These are phyloP conservation scores for Turnix velox DNA, from an alignment of 2,113 vertebrate genomes.

Conservation along the genomic window DNA sequence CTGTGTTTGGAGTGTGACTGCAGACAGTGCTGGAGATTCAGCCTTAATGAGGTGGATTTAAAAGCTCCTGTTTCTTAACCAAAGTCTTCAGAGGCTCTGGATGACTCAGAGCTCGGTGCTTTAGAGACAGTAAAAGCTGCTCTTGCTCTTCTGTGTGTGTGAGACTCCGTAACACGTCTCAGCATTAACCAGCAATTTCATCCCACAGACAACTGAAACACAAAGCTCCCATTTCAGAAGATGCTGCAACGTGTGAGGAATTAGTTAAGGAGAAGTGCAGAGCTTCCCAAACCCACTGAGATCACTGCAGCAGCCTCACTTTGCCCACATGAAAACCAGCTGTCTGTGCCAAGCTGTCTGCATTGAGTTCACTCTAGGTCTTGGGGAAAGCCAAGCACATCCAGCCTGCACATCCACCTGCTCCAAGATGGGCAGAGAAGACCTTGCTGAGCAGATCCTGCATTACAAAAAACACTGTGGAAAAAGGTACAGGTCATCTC, in stretches of 20 bases:
- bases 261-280: not conserved
- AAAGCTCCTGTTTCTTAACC: not conserved
- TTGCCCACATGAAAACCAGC: not conserved
- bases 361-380: not conserved
- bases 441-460: not conserved
- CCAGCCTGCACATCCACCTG: accelerated
- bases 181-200: not conserved
- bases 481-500: not conserved
- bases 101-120: not conserved
- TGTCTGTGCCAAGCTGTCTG: not conserved
- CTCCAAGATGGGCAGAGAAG: not conserved
- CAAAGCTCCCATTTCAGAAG: not conserved
- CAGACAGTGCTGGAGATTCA: not conserved
- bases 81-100: not conserved
- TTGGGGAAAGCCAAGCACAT: not conserved
- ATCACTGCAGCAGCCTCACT: not conserved
- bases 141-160: not conserved
- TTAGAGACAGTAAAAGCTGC: not conserved
- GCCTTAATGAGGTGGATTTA: not conserved
- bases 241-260: not conserved
- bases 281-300: not conserved
- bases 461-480: not conserved
- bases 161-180: not conserved
- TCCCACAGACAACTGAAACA: not conserved
- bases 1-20: not conserved